These are phyloP conservation scores for Sialia sialis DNA, from an alignment of 2,113 vertebrate genomes.

Conservation along the genomic window DNA sequence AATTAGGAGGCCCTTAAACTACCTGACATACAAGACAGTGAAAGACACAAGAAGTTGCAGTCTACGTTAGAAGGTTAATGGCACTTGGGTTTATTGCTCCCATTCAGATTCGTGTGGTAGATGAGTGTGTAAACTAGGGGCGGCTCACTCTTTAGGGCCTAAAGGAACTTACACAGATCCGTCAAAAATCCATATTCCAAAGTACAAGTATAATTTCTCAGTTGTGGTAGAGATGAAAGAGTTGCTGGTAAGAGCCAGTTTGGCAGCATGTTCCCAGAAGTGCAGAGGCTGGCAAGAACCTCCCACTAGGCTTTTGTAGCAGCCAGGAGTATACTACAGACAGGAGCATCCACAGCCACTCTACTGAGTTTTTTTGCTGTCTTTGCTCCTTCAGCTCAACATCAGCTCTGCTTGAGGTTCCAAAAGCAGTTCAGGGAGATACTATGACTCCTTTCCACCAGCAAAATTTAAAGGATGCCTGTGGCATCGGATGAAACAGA, in stretches of 20 bases:
- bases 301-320: not conserved
- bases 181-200: not conserved
- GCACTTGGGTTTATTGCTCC: not conserved
- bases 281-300: not conserved
- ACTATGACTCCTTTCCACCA: not conserved
- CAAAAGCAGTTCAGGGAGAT: not conserved
- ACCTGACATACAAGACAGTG: not conserved
- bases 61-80: not conserved
- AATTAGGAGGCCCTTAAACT: slow-evolving; percentile 51
- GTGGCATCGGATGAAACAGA: not conserved
- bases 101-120: not conserved
- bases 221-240: not conserved
- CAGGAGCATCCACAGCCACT: not conserved
- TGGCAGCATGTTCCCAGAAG: not conserved
- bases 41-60: not conserved
- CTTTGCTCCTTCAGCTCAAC: not conserved
- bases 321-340: not conserved
- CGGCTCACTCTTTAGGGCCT: not conserved
- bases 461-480: not conserved
- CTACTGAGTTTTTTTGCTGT: not conserved
- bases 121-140: not conserved
- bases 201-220: not conserved
- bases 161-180: not conserved
- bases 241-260: not conserved
- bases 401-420: not conserved